Base-by-base conservation (phyloP, 2,113 vertebrate species). In the Toxostoma redivivum region DNA sequence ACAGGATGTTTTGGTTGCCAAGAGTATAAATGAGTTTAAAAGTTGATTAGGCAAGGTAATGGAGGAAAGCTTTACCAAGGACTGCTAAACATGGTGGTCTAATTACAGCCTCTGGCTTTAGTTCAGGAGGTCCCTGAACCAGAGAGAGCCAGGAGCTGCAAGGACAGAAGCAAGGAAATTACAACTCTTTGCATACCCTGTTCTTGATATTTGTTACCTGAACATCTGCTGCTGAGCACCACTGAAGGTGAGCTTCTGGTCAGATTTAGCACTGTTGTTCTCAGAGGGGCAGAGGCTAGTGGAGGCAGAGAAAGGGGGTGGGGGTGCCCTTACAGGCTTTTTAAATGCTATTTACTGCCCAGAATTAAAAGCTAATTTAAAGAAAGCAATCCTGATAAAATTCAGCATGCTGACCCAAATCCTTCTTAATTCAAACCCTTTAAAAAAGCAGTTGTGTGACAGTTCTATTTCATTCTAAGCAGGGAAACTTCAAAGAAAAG, bases 11-110 rank as follows among this genome's bases (percentile, higher is more conserved):
- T 91, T 94, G 30, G 19, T 84, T 87, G 77, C 65, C 84, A 92
- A 56, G 73, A 67, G 8, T 50, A 84, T 31, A 94, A 92, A 78
- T 56, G 56, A 15, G 25, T 70, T 89, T 21, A 71, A 70, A 95
- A 96, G 77, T 12, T 84, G 47, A 92, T 94, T 91, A 92, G 61
- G 61, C 24, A 67, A 81, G 44, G 19, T 86, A 94, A 95, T 84
- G 30, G 65, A 94, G 56, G 23, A 74, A 74, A 84, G 7, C 9
- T 95, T 5, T 81, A 81, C 28, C 69, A 81, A 89, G 16, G 69
- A 64, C 47, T 56, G 18, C 56, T 87, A 84, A 74, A 71, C 35
- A 44, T 66, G 35, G 47, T 71, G 21, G 64, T 42, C 38, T 86
- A 56, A 84, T 95, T 88, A 62, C 38, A 78, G 30, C 12, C 47